phyloP scores from a whole-genome alignment of 92 coral and sea anemone genomes.

The Virgularia gustaviana region DNA sequence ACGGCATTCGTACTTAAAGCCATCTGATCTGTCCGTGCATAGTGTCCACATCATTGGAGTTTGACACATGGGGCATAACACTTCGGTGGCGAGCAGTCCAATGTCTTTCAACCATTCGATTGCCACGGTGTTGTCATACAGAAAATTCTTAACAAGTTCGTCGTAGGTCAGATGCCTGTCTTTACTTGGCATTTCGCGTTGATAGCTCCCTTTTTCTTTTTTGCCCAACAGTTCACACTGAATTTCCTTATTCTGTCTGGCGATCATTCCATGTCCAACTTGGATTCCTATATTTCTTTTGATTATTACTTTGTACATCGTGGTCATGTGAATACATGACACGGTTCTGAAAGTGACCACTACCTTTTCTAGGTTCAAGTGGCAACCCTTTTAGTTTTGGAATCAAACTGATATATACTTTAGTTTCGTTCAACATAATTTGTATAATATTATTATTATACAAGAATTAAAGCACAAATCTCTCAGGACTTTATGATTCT shows the following conservation, averaged over 20 bases:
- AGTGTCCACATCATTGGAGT: not conserved
- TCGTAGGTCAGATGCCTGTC: not conserved
- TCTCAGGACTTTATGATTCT: too few species aligned
- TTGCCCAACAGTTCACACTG: not conserved
- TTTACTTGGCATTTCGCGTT: not conserved
- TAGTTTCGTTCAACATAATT: too few species aligned
- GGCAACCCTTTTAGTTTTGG: too few species aligned
- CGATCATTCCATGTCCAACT: not conserved
- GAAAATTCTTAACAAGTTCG: not conserved
- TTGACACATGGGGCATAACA: not conserved
- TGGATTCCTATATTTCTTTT: not conserved
- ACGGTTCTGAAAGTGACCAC: too few species aligned
- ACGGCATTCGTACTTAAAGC: constrained; percentile 22
- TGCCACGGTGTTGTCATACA: not conserved
- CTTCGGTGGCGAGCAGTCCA: not conserved
- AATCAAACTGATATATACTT: too few species aligned
- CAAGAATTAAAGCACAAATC: too few species aligned
- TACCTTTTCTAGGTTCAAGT: too few species aligned
- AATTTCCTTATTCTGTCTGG: not conserved
- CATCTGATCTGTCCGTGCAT: constrained; percentile 8
- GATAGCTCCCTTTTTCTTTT: not conserved
- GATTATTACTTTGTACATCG: not conserved
- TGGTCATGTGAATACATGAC: too few species aligned
- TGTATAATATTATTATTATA: too few species aligned
- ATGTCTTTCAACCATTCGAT: not conserved